Evolutionary conservation across 1,140 invertebrate species (phyloP).

Genomic region (Littorina saxatilis): DNA sequence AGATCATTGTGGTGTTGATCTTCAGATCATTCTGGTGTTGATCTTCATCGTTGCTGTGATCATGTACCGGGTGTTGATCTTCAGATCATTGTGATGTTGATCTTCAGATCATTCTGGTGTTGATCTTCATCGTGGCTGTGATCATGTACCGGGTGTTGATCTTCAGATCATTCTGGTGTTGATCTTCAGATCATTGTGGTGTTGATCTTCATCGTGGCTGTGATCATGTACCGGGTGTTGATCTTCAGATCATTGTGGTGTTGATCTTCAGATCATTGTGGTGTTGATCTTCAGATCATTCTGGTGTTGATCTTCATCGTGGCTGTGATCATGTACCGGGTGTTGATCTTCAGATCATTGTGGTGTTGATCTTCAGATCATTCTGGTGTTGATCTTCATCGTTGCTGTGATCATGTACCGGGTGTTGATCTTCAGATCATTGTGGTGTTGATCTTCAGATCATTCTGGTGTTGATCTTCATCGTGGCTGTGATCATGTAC

Average conservation of each 20-base stretch:
- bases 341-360: conserved; percentile 83
- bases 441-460: conserved; percentile 84
- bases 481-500: conserved; percentile 86
- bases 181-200: conserved; percentile 85
- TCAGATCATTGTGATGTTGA: conserved; percentile 81
- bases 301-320: conserved; percentile 83
- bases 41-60: conserved; percentile 87
- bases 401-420: conserved; percentile 86
- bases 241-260: too few species aligned
- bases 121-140: conserved; percentile 86
- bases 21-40: conserved; percentile 84
- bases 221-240: conserved; percentile 86
- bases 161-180: too few species aligned
- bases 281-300: conserved; percentile 86
- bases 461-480: conserved; percentile 84
- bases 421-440: conserved; percentile 81
- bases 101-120: conserved; percentile 84
- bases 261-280: conserved; percentile 83
- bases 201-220: conserved; percentile 84
- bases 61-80: conserved; percentile 84
- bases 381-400: conserved; percentile 85
- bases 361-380: too few species aligned
- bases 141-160: conserved; percentile 85
- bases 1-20: too few species aligned
- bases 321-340: too few species aligned